Base-by-base conservation (phyloP, 2,888 invertebrate species). In the Idaea dimidiata region DNA sequence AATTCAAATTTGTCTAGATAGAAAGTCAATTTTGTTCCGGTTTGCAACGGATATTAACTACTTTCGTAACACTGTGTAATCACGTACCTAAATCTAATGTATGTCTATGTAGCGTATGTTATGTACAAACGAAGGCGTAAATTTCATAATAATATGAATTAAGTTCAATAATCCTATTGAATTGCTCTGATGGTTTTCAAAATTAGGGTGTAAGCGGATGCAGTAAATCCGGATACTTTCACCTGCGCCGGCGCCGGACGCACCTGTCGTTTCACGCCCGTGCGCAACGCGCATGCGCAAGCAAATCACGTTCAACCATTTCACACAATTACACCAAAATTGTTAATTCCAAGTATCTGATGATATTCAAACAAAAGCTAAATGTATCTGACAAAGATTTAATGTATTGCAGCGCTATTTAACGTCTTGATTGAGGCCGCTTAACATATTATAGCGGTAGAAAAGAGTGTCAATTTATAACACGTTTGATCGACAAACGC, bases 191-290 rank as follows among this genome's bases (percentile, higher is more conserved):
- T 43, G 43, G 57, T 54, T 59, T 62, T 60, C 59, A 62, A 69
- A 71, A 70, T 79, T 80, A 69, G 75, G 73, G 76, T 77, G 81
- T 81, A 84, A 86, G 80, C 89, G 89, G 89, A 89, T 86, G 88
- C 76, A 77, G 81, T 69, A 73, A 72, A 74, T 71, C 70, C 79
- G 77, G 72, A 76, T 73, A 87, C 89, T 90, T 90, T 89, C 89
- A 87, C 89, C 83, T 77, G 81, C 80, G 74, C 65, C 65, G 62
- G 72, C 73, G 76, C 65, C 69, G 63, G 66, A 69, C 68, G 68
- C 81, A 80, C 80, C 81, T 81, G 82, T 75, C 77, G 72, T 66
- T 64, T 69, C 69, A 70, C 78, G 72, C 80, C 77, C 80, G 79
- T 81, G 81, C 72, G 56, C 56, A 56, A 43, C 14, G 56, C 76